These are phyloP conservation scores for Drosophila santomea DNA, from an alignment of 1,140 invertebrate genomes.

Conservation along the genomic window DNA sequence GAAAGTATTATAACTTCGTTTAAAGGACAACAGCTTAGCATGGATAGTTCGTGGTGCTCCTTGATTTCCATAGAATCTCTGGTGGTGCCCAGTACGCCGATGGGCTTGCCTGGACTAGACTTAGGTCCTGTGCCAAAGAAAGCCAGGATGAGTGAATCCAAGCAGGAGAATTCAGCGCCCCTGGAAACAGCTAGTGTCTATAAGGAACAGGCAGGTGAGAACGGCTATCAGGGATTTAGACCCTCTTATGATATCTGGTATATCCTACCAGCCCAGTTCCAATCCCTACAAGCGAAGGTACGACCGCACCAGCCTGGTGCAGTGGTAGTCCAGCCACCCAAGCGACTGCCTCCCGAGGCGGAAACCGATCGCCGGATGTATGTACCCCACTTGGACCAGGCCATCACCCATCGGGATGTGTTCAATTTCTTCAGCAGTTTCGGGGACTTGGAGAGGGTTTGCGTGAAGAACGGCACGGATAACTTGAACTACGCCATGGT, in stretches of 20 bases:
- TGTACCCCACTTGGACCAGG: neutral
- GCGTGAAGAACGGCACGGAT: neutral
- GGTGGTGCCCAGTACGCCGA: neutral
- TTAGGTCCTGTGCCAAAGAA: neutral
- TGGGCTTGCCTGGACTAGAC: neutral
- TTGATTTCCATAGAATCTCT: neutral
- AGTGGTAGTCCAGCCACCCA: neutral
- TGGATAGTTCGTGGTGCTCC: slow-evolving; percentile 1
- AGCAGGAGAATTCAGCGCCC: neutral
- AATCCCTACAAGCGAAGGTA: neutral
- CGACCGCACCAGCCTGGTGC: neutral
- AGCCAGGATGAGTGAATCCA: neutral
- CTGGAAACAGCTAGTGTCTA: neutral
- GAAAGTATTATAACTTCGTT: neutral
- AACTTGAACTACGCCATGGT: slow-evolving; percentile 10
- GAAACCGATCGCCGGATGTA: slow-evolving; percentile 2
- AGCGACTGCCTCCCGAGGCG: neutral
- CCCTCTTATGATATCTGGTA: no score
- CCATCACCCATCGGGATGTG: neutral
- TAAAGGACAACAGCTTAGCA: neutral
- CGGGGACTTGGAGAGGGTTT: neutral
- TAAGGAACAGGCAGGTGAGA: neutral
- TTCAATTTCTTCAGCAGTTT: neutral
- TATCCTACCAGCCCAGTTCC: neutral
- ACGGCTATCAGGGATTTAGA: neutral